Evolutionary conservation across 64 coral and sea anemone species (phyloP), one percentile per base, ranked within the genome.

Genomic region (Dendronephthya gigantea): DNA sequence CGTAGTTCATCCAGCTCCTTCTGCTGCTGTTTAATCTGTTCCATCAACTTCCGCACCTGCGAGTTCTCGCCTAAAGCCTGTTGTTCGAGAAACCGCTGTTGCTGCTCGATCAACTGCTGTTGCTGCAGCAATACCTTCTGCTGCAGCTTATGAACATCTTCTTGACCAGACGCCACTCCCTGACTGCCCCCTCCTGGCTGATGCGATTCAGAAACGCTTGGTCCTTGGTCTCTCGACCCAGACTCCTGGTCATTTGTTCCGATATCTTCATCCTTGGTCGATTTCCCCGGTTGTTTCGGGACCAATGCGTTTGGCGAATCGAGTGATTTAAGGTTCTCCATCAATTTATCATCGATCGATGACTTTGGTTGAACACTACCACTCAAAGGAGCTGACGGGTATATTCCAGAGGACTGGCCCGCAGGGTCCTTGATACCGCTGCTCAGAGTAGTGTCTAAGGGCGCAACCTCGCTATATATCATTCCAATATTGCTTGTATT

Each of bases 21-120:
- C 16, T 79, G 32, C 36, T 79, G 72, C 17, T 79, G 72, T 79
- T 79, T 79, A 12, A 79, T 79, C 2, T 39, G 72, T 39, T 79
- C 72, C 72, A 34, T 79, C 36, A 79, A 79, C 36, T 8, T 6
- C 72, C 30, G 17, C 72, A 79, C 72, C 28, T 79, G 72, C 15
- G 72, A 79, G 6, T 79, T 29, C 10, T 79, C 72, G 32, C 72
- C 72, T 39, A 12, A 19, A 33, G 32, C 13, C 36, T 79, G 72
- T 79, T 79, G 72, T 33, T 79, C 72, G 19, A 79, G 29, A 34
- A 79, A 79, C 17, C 72, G 10, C 36, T 79, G 72, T 35, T 79
- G 72, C 36, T 79, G 72, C 17, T 79, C 72, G n/a, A 79, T 79
- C 72, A 79, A 35, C 72, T 33, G 72, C 8, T 79, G 72, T 19